phyloP scores from a whole-genome alignment of 1,140 invertebrate genomes.

The Medauroidea extradentata region DNA sequence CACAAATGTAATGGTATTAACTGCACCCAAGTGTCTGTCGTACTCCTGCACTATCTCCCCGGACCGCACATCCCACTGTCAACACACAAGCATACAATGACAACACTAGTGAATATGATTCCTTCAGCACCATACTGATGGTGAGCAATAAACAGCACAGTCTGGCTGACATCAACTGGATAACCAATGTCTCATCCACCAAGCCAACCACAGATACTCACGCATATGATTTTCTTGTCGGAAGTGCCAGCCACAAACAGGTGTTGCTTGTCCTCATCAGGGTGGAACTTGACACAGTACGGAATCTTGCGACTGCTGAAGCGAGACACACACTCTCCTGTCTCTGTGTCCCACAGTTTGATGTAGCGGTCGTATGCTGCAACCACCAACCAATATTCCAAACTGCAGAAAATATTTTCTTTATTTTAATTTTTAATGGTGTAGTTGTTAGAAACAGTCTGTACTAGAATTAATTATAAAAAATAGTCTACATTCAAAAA shows the following conservation, averaged over 20 bases:
- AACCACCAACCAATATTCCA: conserved; percentile 1
- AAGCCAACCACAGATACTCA: too few species aligned
- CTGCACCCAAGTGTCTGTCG: conserved; percentile 96
- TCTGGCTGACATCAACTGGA: too few species aligned
- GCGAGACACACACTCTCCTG: conserved; percentile 82
- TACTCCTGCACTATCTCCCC: conserved; percentile 98
- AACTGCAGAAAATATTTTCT: too few species aligned
- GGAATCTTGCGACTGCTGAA: conserved; percentile 94
- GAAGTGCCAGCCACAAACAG: conserved; percentile 97
- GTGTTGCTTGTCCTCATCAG: conserved; percentile 95
- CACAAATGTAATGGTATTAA: conserved; percentile 98
- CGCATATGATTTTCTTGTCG: conserved; percentile 98
- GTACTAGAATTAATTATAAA: too few species aligned
- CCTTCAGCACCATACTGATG: too few species aligned
- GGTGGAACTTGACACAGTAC: conserved; percentile 98
- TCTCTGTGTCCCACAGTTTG: conserved; percentile 99
- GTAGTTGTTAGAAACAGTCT: too few species aligned
- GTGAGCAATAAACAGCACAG: too few species aligned
- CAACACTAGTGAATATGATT: too few species aligned
- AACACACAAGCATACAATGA: too few species aligned
- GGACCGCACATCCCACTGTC: conserved; percentile 91
- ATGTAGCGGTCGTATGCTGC: conserved; percentile 83
- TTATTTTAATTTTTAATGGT: too few species aligned
- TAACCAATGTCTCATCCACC: too few species aligned
- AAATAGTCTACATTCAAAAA: too few species aligned